A percentile compares a stretch with the other conserved stretches of the same genome.
Conservation (phyloP, 2,113 vertebrate species). For the Sturnus vulgaris region DNA sequence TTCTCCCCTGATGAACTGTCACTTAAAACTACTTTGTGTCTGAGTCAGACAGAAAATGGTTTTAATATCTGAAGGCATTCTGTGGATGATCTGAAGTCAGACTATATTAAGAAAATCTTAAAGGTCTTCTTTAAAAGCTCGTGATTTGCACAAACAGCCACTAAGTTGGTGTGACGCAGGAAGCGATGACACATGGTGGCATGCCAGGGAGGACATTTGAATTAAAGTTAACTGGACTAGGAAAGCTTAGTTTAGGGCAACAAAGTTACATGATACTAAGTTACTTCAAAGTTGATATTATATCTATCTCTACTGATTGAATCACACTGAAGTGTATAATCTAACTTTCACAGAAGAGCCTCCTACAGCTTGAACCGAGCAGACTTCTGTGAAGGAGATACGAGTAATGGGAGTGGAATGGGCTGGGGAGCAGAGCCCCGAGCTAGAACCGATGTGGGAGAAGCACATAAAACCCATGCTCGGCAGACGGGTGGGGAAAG, state of each 20-base stretch:
- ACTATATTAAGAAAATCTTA: background rate
- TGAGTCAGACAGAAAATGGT: background rate
- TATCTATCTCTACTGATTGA: background rate
- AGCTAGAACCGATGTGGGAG: background rate
- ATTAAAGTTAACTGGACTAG: background rate
- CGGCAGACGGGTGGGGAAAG: background rate
- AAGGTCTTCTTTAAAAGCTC: background rate
- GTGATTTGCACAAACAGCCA: background rate
- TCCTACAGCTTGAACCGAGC: fast-evolving
- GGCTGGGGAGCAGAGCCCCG: background rate
- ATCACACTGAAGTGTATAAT: background rate
- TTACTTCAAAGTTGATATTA: background rate
- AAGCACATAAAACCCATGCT: fast-evolving
- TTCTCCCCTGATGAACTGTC: background rate
- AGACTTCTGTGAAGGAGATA: background rate
- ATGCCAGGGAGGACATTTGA: background rate
- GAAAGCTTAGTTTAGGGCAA: background rate
- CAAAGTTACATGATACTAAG: background rate
- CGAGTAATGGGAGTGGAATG: background rate
- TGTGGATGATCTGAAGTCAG: background rate
- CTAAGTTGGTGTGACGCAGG: background rate
- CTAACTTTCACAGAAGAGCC: background rate
- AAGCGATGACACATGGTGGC: background rate
- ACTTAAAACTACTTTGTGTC: background rate
- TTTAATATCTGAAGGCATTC: background rate